Evolutionary conservation across 2,888 invertebrate genomes (phyloP), one percentile per base, ranked within the genome.

Genomic region (Allygus modestus): DNA sequence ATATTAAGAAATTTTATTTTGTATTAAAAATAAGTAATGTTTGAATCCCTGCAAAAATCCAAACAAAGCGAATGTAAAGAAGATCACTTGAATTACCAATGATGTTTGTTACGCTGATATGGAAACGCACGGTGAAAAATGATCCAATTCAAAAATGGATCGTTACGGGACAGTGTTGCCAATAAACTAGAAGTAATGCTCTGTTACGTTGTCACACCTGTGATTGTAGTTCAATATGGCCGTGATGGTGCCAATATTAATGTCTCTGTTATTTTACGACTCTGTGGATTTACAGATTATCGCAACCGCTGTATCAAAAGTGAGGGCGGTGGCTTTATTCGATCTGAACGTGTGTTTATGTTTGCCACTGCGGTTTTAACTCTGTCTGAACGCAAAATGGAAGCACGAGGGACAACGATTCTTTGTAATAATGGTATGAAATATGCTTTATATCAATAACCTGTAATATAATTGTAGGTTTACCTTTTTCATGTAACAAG

Each of bases 181-280:
- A 58, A 58, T 58, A 58, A 58, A 58, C 4, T 58, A 58, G 23
- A 58, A 58, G 58, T 58, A 58, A 58, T 58, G 58, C 58, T 58
- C 58, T 58, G 58, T 69, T 69, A 69, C 37, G 69, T 69, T 69
- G 69, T 33, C 69, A 69, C 69, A 58, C 58, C 58, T 58, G 58
- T 58, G 58, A 58, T 31, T 69, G 31, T 37, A 69, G 37, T 31
- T 31, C 69, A 69, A 69, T 69, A 69, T 69, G 33, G 69, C 69
- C 31, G 69, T 69, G 69, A 37, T 37, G 37, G 31, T 33, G 69
- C n/a, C 31, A n/a, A 69, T 69, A 69, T 69, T 69, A 69, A 69
- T 69, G 69, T 69, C 37, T 26, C 31, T 69, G 69, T 69, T 69
- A 69, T 31, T 69, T 69, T 69, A 69, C 37, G 69, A 69, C 33